Evolutionary conservation across 2,113 vertebrate species (phyloP).

Genomic region (Nothoprocta pentlandii): DNA sequence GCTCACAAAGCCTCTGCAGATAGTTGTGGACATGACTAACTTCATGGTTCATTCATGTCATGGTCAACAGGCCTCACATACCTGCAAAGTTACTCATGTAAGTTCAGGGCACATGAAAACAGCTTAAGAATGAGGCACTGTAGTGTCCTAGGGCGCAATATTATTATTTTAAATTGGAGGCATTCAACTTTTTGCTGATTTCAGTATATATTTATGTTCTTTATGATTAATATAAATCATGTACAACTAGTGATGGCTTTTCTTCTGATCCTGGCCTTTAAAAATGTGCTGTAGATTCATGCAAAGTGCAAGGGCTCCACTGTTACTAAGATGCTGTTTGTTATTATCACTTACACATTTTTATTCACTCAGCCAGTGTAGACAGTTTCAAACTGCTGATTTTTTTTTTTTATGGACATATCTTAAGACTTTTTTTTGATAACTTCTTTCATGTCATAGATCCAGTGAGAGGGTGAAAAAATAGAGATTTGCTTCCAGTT

Average conservation of each 20-base stretch:
- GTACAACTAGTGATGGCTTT: neutral
- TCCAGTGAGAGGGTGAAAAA: neutral
- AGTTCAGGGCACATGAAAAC: neutral
- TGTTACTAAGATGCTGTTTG: neutral
- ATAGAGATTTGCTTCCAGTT: neutral
- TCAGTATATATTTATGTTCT: neutral
- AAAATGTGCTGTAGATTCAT: neutral
- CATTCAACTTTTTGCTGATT: neutral
- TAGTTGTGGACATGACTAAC: neutral
- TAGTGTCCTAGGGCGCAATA: neutral
- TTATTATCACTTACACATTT: neutral
- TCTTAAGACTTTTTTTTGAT: neutral
- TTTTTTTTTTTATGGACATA: neutral
- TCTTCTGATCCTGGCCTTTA: neutral
- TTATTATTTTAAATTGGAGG: neutral
- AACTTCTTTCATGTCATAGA: neutral
- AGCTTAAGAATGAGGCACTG: neutral
- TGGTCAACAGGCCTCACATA: conserved; percentile 35
- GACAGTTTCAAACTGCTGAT: neutral
- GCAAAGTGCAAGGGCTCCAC: neutral
- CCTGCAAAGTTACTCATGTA: conserved; percentile 26
- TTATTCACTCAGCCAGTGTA: neutral
- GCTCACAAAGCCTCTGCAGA: neutral
- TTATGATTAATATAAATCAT: neutral
- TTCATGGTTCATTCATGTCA: neutral